Base-by-base conservation (phyloP, 2,797 vertebrate species). In the Carapus acus region DNA sequence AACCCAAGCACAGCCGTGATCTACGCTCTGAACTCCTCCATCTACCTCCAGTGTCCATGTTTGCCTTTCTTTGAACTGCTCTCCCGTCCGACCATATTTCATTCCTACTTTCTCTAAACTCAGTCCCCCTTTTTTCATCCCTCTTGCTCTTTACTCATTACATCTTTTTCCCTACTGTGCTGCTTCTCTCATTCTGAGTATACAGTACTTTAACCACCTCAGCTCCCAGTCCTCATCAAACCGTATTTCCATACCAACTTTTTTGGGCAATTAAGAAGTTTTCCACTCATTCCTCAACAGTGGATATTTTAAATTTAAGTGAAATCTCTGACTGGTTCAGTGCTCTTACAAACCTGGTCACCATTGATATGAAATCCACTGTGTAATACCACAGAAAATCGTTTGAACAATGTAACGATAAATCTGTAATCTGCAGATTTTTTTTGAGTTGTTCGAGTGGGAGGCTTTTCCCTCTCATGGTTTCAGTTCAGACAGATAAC, bases 91-190 rank as follows among this genome's bases (percentile, higher is more conserved):
- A 43, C 58, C 49, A 33, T 78, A 77, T 74, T 72, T 74, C 46
- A 76, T 52, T 49, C 46, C 21, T 48, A 20, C 50, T 67, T 47
- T 64, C 20, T 42, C 39, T 42, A 58, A 15, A 56, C 38, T 14
- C 7, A 67, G 78, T 83, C 75, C 77, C 76, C 66, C 78, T 77
- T 81, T 71, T 66, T 38, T 57, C 45, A 63, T 59, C 41, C 54
- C 46, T 57, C 16, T 2, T 65, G 51, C 34, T 24, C 54, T 69
- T 58, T 4, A 43, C 65, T 62, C 47, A 39, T 49, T 65, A 20
- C 38, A 37, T n/a, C n/a, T 34, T 43, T 62, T 17, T 45, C 36
- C 45, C 46, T 24, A 27, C 46, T n/a, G n/a, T n/a, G n/a, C 16
- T 2, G 34, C 53, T 34, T 31, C 38, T 17, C 31, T 45, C 42